phyloP scores from a whole-genome alignment of 2,113 vertebrate genomes.

The Ciconia boyciana region DNA sequence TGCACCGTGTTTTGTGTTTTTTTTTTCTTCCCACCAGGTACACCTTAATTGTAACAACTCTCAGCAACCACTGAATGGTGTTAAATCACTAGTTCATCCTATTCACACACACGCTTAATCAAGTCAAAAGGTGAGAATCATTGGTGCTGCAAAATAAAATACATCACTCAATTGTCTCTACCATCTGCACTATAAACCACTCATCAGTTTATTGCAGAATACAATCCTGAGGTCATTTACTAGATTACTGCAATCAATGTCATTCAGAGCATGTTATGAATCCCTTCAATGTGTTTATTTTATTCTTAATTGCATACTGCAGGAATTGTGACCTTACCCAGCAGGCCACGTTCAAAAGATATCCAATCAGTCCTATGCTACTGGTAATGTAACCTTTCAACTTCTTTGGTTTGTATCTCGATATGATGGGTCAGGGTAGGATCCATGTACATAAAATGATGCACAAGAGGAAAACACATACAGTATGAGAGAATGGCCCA shows the following conservation, averaged over 20 bases:
- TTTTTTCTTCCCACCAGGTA: background rate
- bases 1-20: background rate
- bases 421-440: background rate
- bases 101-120: constrained; percentile 68
- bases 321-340: constrained; percentile 74
- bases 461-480: background rate
- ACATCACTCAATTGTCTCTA: constrained; percentile 64
- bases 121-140: constrained; percentile 76
- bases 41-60: constrained; percentile 34
- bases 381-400: constrained; percentile 27
- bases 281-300: constrained; percentile 76
- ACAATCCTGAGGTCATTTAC: constrained; percentile 73
- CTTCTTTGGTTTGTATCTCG: constrained; percentile 31
- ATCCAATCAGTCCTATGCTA: constrained; percentile 53
- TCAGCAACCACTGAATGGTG: constrained; percentile 27
- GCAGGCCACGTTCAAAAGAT: constrained; percentile 57
- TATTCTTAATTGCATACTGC: constrained; percentile 74
- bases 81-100: constrained; percentile 68
- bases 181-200: constrained; percentile 64
- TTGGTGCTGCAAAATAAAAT: constrained; percentile 70
- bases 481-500: background rate
- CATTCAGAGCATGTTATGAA: constrained; percentile 71
- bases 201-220: constrained; percentile 73
- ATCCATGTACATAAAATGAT: background rate
- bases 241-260: constrained; percentile 75